Conservation (phyloP, 2,113 vertebrate species). For the Addax nasomaculatus region DNA sequence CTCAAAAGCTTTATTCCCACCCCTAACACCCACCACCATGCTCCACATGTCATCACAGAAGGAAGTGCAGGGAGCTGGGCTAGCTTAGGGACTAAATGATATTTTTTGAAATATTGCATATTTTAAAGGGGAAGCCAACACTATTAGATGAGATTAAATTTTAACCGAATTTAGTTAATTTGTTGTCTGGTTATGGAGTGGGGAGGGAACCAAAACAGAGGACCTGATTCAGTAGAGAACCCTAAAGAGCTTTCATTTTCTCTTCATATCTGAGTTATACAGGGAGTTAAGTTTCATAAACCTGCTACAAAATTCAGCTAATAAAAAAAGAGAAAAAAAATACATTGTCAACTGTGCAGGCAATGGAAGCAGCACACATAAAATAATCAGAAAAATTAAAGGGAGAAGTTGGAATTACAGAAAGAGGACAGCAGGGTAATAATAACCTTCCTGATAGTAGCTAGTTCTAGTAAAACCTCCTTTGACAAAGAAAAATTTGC, state of each 20-base stretch:
- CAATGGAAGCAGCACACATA: background rate
- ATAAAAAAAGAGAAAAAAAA: background rate
- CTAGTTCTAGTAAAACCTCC: background rate
- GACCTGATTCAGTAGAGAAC: background rate
- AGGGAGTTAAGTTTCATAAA: background rate
- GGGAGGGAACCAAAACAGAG: background rate
- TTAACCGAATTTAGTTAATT: background rate
- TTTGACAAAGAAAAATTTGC: background rate
- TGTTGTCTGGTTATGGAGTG: background rate
- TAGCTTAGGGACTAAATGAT: background rate
- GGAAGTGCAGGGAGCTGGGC: background rate
- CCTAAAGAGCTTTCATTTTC: background rate
- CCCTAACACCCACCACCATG: background rate
- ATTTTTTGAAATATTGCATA: background rate
- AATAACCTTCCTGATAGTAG: background rate
- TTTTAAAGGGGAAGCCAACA: background rate
- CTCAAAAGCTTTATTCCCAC: background rate
- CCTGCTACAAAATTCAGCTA: background rate
- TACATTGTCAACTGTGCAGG: background rate
- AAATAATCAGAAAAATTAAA: background rate
- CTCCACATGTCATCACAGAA: background rate
- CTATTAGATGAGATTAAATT: background rate
- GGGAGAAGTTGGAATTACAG: background rate
- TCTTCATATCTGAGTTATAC: background rate
- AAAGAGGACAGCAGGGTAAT: background rate